A percentile compares a stretch with the other conserved stretches of the same genome.
These are phyloP conservation scores for Cepaea nemoralis DNA, from an alignment of 1,140 invertebrate genomes.

Conservation along the genomic window DNA sequence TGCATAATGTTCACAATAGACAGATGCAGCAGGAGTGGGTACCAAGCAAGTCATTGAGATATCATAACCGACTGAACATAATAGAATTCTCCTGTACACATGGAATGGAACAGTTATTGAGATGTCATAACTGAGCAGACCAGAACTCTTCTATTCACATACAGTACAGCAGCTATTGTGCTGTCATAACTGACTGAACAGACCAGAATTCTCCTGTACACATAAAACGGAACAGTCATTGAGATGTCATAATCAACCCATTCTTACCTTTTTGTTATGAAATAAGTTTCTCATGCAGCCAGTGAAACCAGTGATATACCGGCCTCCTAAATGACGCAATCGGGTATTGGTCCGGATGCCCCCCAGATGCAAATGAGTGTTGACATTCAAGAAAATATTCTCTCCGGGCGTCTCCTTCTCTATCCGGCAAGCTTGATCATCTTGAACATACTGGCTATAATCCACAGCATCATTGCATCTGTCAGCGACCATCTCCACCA, in stretches of 20 bases:
- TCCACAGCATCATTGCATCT: conserved; percentile 89
- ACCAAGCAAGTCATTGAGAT: no score
- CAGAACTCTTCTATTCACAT: no score
- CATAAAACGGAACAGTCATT: no score
- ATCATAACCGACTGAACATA: no score
- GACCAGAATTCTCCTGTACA: no score
- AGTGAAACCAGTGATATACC: conserved; percentile 78
- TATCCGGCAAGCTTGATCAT: conserved; percentile 91
- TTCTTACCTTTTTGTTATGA: conserved; percentile 87
- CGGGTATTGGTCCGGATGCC: conserved; percentile 87
- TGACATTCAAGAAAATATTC: conserved; percentile 96
- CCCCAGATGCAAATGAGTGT: conserved; percentile 92
- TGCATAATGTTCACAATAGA: no score
- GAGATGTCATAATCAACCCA: neutral
- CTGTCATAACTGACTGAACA: no score
- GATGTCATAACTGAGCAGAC: no score
- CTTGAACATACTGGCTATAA: conserved; percentile 76
- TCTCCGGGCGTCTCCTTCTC: conserved; percentile 90
- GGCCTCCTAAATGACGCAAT: conserved; percentile 77
- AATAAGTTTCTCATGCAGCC: conserved; percentile 95
- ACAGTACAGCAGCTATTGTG: no score
- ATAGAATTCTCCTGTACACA: no score
- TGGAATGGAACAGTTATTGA: no score
- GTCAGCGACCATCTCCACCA: conserved; percentile 84
- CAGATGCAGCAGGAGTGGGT: no score